Percentiles rank a stretch among this genome's conserved stretches.
Evolutionary conservation across 2,888 invertebrate genomes (phyloP).

Genomic region (Melinaea marsaeus): DNA sequence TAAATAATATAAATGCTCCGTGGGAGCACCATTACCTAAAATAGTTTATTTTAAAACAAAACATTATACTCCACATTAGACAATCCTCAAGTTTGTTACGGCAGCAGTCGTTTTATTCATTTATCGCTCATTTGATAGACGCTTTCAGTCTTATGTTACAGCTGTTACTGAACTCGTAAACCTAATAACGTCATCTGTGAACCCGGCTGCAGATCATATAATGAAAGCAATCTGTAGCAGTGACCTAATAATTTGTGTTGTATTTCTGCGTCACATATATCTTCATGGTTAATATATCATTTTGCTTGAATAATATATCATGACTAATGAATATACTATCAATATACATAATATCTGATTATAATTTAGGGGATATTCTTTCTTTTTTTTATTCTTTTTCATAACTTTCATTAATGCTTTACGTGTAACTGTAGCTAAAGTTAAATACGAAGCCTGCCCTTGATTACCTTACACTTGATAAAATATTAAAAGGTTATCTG

Average conservation of each 20-base stretch:
- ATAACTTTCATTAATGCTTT: no score
- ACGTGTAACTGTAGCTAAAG: no score
- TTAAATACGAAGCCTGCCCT: no score
- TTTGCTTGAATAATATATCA: no score
- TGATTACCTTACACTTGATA: no score
- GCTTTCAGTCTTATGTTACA: not conserved
- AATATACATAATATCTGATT: no score
- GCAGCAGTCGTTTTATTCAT: not conserved
- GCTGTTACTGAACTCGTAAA: not conserved
- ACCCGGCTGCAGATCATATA: not conserved
- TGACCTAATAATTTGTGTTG: not conserved
- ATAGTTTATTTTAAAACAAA: slow-evolving; percentile 1
- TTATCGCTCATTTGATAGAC: not conserved
- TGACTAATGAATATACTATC: no score
- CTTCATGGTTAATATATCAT: no score
- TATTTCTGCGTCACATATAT: not conserved
- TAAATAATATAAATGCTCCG: not conserved
- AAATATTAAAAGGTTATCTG: no score
- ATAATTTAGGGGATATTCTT: no score
- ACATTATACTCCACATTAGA: not conserved
- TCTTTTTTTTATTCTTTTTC: no score
- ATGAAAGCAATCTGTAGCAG: not conserved
- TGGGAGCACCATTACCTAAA: not conserved
- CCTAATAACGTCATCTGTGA: not conserved
- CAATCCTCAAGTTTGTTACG: not conserved